Evolutionary conservation across 2,888 invertebrate species (phyloP).

Genomic region (Cryptocephalus primarius): DNA sequence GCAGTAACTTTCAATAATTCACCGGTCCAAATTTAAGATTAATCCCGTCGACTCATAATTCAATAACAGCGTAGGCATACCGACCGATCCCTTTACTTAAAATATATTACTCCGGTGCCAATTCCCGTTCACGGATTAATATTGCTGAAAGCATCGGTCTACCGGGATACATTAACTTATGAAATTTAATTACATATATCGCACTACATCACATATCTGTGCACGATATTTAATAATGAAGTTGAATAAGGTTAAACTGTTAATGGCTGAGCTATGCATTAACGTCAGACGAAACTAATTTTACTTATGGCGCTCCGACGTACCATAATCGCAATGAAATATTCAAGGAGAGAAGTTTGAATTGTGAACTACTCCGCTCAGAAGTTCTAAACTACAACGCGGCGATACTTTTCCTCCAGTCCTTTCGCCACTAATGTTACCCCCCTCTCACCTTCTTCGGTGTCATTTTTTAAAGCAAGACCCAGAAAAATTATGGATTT

Average conservation of each 20-base stretch:
- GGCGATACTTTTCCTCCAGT: no score
- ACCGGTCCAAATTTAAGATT: slow-evolving; percentile 5
- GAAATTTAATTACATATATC: slow-evolving; percentile 12
- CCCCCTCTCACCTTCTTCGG: no score
- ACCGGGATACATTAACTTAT: slow-evolving; percentile 14
- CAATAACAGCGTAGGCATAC: slow-evolving; percentile 9
- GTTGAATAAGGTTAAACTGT: not conserved
- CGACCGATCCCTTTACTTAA: slow-evolving; percentile 9
- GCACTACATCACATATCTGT: slow-evolving; percentile 3
- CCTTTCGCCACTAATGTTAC: no score
- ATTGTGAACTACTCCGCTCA: no score
- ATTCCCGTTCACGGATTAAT: slow-evolving; percentile 16
- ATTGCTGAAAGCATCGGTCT: slow-evolving; percentile 16
- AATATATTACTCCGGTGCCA: slow-evolving; percentile 13
- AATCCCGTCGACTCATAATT: slow-evolving; percentile 11
- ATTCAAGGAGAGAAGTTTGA: no score
- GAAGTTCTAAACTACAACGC: no score
- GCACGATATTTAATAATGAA: not conserved
- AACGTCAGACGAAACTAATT: no score
- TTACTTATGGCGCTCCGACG: no score
- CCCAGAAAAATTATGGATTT: no score
- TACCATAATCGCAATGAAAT: no score
- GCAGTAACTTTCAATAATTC: not conserved
- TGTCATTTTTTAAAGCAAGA: no score
- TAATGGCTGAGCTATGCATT: not conserved